Base-by-base conservation (phyloP, 1,140 invertebrate genomes). In the Pseudoatta argentina region DNA sequence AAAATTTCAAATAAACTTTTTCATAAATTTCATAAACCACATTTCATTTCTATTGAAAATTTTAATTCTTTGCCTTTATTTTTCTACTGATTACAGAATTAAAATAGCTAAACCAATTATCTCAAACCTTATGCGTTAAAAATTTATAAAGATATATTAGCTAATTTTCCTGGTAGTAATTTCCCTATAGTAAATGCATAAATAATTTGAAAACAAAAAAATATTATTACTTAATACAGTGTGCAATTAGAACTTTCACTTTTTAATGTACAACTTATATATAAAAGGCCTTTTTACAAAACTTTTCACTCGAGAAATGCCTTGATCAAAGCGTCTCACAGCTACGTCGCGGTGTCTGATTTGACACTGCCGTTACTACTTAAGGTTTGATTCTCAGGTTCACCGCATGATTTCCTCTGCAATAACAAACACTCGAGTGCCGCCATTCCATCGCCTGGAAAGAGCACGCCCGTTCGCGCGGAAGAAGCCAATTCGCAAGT, bases 401-500 rank as follows among this genome's bases (percentile, higher is more conserved):
- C 27, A 39, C 79, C 67, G 39, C 67, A 44, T n/a, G 39, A 73
- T 75, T 83, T 73, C 44, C 69, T 73, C 24, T 53, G 57, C 55
- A 69, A 27, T 24, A 55, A 73, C 39, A 55, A 57, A 75, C 18
- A 24, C 57, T 34, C 71, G 79, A 83, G 39, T 83, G 69, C 79
- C 69, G 79, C 79, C 79, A 83, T 83, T 61, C 57, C 69, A 34
- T 73, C 39, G 57, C 39, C 27, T 75, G 39, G 69, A 61, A 75
- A 83, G 79, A 83, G 69, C 79, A 83, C 79, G 79, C 69, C 69
- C 69, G 79, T 83, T 75, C 55, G 55, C 69, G 79, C 69, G 88
- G 88, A 89, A 86, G 83, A 91, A 91, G 86, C 87, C 86, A 82
- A 69, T 91, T 88, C 44, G 88, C 83, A 88, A 91, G 86, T 91